A percentile compares a stretch with the other conserved stretches of the same genome.
Conservation (phyloP, 2,888 invertebrate species). For the Cremastinae sp. region DNA sequence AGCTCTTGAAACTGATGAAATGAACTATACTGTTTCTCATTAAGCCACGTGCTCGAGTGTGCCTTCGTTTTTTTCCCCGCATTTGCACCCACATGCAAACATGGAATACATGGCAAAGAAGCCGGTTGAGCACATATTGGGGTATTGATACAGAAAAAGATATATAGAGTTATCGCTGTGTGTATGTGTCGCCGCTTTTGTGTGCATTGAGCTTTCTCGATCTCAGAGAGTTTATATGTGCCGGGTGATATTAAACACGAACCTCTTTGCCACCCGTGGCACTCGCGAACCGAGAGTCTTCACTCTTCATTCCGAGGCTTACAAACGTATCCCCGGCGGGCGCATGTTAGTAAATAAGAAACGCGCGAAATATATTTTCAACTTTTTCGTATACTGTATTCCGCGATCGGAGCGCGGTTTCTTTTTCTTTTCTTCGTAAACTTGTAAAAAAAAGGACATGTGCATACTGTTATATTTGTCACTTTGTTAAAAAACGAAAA, state of each 20-base stretch:
- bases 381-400: too few relatives aligned
- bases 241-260: constrained; percentile 61
- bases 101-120: constrained; percentile 23
- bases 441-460: not conserved
- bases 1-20: not conserved
- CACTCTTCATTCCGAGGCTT: constrained; percentile 5
- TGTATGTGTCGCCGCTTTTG: too few relatives aligned
- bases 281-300: constrained; percentile 33
- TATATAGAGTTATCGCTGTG: constrained; percentile 57
- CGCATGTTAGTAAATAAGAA: not conserved
- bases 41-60: not conserved
- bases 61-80: not conserved
- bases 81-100: constrained; percentile 1
- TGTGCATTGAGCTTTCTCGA: constrained; percentile 67
- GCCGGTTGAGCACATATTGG: constrained; percentile 11
- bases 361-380: not conserved
- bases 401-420: too few relatives aligned
- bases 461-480: not conserved
- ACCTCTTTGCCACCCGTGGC: constrained; percentile 57
- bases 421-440: not conserved
- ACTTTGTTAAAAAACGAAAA: not conserved
- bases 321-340: constrained; percentile 12
- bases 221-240: constrained; percentile 70
- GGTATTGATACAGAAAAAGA: constrained; percentile 55
- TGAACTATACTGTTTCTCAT: constrained; percentile 26